Evolutionary conservation across 1,140 invertebrate species (phyloP).

Genomic region (Eufriesea mexicana): DNA sequence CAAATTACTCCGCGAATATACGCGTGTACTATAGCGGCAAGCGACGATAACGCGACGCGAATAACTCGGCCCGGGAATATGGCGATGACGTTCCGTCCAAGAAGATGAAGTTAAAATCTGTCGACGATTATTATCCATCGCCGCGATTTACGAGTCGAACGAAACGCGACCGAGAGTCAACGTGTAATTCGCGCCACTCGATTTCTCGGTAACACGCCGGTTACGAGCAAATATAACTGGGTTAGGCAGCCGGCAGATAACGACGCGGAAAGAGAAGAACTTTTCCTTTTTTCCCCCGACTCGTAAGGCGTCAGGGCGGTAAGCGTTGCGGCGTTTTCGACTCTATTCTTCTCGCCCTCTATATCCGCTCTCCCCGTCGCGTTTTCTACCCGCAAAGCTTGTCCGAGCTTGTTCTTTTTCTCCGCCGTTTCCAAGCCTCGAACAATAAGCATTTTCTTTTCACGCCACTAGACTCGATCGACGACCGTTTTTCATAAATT

Average conservation of each 20-base stretch:
- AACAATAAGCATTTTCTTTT: constrained; percentile 61
- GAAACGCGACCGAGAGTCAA: too few species aligned
- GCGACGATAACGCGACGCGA: background rate
- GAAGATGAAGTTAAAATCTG: background rate
- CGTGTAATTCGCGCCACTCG: background rate
- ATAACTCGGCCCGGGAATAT: background rate
- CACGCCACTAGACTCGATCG: constrained; percentile 53
- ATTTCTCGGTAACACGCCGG: background rate
- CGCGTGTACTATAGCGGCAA: too few species aligned
- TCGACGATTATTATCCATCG: background rate
- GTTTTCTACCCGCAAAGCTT: background rate
- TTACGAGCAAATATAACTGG: background rate
- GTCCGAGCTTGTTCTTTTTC: background rate
- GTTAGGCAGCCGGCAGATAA: background rate
- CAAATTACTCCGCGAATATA: background rate
- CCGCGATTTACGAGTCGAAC: background rate
- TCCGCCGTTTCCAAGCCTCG: constrained; percentile 12
- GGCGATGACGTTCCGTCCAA: background rate
- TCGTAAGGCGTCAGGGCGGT: background rate
- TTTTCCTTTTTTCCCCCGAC: background rate
- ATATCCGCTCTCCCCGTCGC: background rate
- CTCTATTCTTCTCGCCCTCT: background rate
- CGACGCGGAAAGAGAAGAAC: constrained; percentile 13
- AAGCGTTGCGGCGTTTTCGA: constrained; percentile 10
- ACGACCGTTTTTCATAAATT: constrained; percentile 64